A percentile compares a stretch with the other conserved stretches of the same genome.
Conservation (phyloP, 2,113 vertebrate species). For the Cinclus cinclus region DNA sequence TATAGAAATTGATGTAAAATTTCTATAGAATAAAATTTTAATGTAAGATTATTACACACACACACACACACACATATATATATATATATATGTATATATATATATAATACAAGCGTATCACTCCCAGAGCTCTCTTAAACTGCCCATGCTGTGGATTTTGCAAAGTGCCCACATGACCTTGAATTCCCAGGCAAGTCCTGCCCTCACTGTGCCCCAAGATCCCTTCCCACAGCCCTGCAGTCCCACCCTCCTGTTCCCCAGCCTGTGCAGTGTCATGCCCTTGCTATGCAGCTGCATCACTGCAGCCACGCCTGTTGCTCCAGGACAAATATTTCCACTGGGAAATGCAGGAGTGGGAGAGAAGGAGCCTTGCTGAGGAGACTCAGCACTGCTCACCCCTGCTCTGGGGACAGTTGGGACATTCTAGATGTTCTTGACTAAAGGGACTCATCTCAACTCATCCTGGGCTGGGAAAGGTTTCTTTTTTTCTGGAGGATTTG, state of each 20-base stretch:
- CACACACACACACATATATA: too few relatives aligned
- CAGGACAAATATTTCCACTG: background rate
- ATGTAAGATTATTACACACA: too few relatives aligned
- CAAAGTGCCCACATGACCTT: background rate
- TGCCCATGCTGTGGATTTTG: background rate
- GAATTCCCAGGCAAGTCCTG: background rate
- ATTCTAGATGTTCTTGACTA: fast-evolving
- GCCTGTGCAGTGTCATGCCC: background rate
- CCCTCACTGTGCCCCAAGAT: background rate
- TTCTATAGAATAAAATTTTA: too few relatives aligned
- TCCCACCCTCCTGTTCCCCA: background rate
- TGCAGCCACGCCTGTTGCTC: background rate
- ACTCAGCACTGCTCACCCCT: fast-evolving
- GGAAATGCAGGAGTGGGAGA: background rate
- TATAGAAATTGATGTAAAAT: too few relatives aligned
- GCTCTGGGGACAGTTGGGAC: background rate
- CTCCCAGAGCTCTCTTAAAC: background rate
- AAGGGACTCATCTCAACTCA: fast-evolving
- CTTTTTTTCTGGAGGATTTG: background rate
- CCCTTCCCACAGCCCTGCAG: background rate
- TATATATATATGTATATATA: background rate
- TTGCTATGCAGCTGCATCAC: background rate
- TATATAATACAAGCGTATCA: background rate
- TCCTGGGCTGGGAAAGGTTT: background rate
- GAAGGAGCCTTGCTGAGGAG: background rate